A percentile compares a stretch with the other conserved stretches of the same genome.
These are phyloP conservation scores for Drosophila orosa DNA, from an alignment of 1,140 invertebrate species.

Conservation along the genomic window DNA sequence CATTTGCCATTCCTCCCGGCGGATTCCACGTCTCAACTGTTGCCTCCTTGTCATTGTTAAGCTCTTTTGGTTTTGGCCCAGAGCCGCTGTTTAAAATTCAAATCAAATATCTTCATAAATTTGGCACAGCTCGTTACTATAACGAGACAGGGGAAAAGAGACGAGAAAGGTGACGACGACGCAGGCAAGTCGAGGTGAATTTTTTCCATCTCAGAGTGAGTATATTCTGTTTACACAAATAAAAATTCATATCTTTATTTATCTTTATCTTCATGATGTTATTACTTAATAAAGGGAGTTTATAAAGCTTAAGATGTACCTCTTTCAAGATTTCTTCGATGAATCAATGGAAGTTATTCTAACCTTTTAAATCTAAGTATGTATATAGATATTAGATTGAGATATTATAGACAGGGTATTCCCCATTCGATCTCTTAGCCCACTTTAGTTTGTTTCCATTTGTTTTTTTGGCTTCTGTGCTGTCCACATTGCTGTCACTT, in stretches of 20 bases:
- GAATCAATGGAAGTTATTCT: background rate
- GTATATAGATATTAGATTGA: too few relatives aligned
- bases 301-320: background rate
- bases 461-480: constrained; percentile 1
- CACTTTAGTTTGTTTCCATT: background rate
- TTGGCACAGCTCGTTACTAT: constrained; percentile 64
- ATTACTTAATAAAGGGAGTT: background rate
- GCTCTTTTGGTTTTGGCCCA: constrained; percentile 47
- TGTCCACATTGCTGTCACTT: constrained; percentile 47
- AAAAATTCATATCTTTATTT: background rate
- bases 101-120: constrained; percentile 81
- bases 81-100: constrained; percentile 76
- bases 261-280: background rate
- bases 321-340: background rate
- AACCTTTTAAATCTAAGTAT: background rate
- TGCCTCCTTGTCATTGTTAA: constrained; percentile 66
- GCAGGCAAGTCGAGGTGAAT: background rate
- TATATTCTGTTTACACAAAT: background rate
- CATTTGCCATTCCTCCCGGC: constrained; percentile 34
- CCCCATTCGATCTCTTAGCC: background rate
- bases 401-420: constrained; percentile 12
- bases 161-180: background rate
- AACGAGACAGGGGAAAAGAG: constrained; percentile 27
- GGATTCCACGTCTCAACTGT: constrained; percentile 29
- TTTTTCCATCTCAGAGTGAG: constrained; percentile 1